Percentiles rank a stretch among this genome's conserved stretches.
Conservation (phyloP, 2,888 invertebrate genomes). For the Sinohyriopsis cumingii region DNA sequence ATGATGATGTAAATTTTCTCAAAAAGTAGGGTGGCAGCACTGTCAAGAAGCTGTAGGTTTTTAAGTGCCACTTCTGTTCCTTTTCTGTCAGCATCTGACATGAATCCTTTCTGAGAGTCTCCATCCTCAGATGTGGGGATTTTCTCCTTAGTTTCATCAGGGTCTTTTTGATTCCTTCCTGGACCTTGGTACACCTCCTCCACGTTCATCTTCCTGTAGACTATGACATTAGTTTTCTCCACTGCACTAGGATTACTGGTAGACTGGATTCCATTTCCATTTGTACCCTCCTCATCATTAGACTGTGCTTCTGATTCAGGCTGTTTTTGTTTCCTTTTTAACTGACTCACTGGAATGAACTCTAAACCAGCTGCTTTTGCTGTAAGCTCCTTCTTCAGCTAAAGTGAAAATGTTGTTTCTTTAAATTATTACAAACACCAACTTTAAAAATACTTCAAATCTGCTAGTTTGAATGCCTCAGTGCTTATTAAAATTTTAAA, state of each 20-base stretch:
- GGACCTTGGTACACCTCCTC: conserved; percentile 30
- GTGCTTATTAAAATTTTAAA: too few species aligned
- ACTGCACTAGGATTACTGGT: conserved; percentile 12
- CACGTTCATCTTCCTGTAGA: conserved; percentile 14
- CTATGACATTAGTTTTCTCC: conserved; percentile 7
- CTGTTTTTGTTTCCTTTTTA: conserved; percentile 33
- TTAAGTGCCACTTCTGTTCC: conserved; percentile 69
- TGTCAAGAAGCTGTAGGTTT: conserved; percentile 64
- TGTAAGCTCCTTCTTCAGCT: conserved; percentile 62
- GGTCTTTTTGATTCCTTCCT: conserved; percentile 11
- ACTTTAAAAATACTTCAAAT: background rate
- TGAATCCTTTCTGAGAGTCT: background rate
- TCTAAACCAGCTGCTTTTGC: conserved; percentile 68
- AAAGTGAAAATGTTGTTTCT: conserved; percentile 13
- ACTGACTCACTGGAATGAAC: conserved; percentile 62
- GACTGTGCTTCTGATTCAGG: conserved; percentile 18
- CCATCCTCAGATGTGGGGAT: conserved; percentile 4
- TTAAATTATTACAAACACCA: background rate
- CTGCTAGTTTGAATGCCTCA: too few species aligned
- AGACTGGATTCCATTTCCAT: conserved; percentile 5
- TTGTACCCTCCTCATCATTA: conserved; percentile 23
- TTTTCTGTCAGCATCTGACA: conserved; percentile 38
- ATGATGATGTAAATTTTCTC: conserved; percentile 59
- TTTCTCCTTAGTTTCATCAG: conserved; percentile 16
- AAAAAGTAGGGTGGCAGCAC: conserved; percentile 61